Conservation (phyloP, 1,140 invertebrate genomes). For the Venturia canescens region DNA sequence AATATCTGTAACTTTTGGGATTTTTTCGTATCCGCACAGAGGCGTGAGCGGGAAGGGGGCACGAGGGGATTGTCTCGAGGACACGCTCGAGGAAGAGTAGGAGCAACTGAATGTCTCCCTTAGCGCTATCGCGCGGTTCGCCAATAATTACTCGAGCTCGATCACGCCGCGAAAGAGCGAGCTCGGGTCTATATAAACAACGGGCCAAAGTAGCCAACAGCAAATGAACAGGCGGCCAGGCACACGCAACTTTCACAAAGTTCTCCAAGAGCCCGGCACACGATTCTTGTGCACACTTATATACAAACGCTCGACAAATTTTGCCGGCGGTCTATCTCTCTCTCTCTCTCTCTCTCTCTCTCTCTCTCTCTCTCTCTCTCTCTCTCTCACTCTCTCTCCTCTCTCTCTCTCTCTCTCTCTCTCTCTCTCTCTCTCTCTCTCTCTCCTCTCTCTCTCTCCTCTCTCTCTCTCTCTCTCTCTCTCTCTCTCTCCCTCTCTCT, state of each 20-base stretch:
- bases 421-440: constrained; percentile 36
- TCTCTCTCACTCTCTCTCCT: too few relatives aligned
- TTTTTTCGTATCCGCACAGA: neutral
- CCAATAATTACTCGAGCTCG: constrained; percentile 37
- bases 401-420: constrained; percentile 11
- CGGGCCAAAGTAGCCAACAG: constrained; percentile 19
- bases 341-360: constrained; percentile 37
- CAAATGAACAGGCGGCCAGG: neutral
- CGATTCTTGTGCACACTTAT: neutral
- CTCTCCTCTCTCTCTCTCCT: constrained; percentile 5
- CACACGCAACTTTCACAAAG: constrained; percentile 57
- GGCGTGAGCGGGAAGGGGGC: neutral
- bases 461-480: constrained; percentile 39
- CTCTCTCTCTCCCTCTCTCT: constrained; percentile 38
- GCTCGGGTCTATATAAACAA: constrained; percentile 21
- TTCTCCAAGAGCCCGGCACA: constrained; percentile 7
- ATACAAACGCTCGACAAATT: constrained; percentile 36
- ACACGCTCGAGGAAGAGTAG: neutral
- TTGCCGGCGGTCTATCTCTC: constrained; percentile 47
- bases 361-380: neutral
- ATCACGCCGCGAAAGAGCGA: constrained; percentile 17
- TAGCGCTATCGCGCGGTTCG: constrained; percentile 1
- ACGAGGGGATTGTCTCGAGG: neutral
- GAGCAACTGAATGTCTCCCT: constrained; percentile 3
- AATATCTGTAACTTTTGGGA: too few relatives aligned